These are phyloP conservation scores for Bovichtus variegatus DNA, from an alignment of 2,797 vertebrate species.

Conservation along the genomic window DNA sequence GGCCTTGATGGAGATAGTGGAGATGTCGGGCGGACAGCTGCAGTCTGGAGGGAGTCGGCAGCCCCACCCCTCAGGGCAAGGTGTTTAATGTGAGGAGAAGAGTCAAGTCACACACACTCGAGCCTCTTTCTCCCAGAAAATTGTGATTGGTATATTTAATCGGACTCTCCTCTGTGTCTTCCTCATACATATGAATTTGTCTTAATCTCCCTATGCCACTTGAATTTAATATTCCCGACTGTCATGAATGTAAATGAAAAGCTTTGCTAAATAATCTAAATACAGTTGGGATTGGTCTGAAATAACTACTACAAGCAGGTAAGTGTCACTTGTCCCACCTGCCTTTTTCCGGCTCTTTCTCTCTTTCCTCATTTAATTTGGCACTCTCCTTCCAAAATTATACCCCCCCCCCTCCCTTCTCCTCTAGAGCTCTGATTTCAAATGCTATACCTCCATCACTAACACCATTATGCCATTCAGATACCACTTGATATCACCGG, in stretches of 20 bases:
- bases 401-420: neutral
- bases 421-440: constrained; percentile 47
- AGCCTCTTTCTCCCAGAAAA: neutral
- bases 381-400: neutral
- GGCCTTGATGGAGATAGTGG: constrained; percentile 52
- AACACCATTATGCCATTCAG: constrained; percentile 57
- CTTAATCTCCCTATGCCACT: constrained; percentile 35
- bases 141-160: constrained; percentile 18
- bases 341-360: neutral
- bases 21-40: constrained; percentile 18
- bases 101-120: neutral
- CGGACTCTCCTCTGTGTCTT: constrained; percentile 20
- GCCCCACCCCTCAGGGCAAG: constrained; percentile 55
- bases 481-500: constrained; percentile 62
- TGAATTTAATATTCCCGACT: constrained; percentile 34
- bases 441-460: constrained; percentile 34
- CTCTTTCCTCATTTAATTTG: constrained; percentile 12
- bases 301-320: constrained; percentile 32
- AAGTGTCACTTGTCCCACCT: constrained; percentile 36
- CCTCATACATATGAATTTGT: constrained; percentile 51
- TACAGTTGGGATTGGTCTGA: constrained; percentile 29
- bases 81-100: neutral
- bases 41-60: neutral
- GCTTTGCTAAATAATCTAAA: constrained; percentile 45
- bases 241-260: constrained; percentile 59